Base-by-base conservation (phyloP, 2,113 vertebrate species). In the Geococcyx californianus region DNA sequence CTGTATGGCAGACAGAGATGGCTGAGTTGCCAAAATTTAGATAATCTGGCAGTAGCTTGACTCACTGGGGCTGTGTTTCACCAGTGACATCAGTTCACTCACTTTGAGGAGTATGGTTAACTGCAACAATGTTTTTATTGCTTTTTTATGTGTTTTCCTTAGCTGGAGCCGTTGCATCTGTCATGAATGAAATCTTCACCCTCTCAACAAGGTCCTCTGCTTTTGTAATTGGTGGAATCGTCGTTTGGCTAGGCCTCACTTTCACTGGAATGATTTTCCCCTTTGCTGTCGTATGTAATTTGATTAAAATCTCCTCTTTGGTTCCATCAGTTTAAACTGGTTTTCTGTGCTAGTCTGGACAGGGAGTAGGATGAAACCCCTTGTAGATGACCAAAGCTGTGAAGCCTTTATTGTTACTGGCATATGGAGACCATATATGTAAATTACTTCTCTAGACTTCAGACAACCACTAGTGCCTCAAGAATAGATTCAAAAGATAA, bases 261-360 rank as follows among this genome's bases (percentile, higher is more conserved):
- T 77, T 97, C 59, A 95, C 95, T 52, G 97, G 97, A 51, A 96
- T 97, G 95, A 31, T 93, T 15, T 98, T 98, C 66, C 97, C 97
- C 36, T 97, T 97, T 80, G 82, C 94, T 73, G 95, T 97, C 3
- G 96, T 98, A 94, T 29, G 97, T 96, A 91, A 84, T 24, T 87
- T 64, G 4, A 56, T 79, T 91, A 9, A 56, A 84, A 75, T 56
- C 15, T 95, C 72, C 70, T 91, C 52, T 81, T 89, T 70, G 14
- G 45, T 18, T 62, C 23, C 76, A 18, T 44, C 56, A 56, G 0
- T 87, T 87, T 64, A 73, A 87, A 82, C 38, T 81, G 28, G 2
- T 26, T 82, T 92, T 76, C 84, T 54, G 79, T 62, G 54, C 19
- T 79, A 66, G 19, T 84, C 33, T 87, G 49, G 66, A 56, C 36